Evolutionary conservation across 2,888 invertebrate genomes (phyloP), one percentile per base, ranked within the genome.

Genomic region (Megaustenia siamemsis): DNA sequence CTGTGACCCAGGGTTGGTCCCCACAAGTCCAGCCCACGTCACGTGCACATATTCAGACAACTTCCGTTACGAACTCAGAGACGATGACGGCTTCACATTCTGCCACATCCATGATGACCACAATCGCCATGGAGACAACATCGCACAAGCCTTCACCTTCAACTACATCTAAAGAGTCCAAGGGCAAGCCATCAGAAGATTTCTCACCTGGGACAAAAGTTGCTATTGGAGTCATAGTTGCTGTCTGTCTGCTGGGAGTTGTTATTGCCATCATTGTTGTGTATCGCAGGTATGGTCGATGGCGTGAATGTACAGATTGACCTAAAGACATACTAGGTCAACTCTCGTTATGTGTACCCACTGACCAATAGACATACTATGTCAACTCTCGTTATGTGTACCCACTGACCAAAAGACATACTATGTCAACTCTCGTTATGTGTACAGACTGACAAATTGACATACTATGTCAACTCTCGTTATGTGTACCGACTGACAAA

Each of bases 211-310:
- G 82, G 0, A 43, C 56, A 0, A 73, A 71, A 28, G 28, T 56
- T 73, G 82, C 82, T 45, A 43, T 82, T 49, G 82, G 73, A 1
- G 15, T 82, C 24, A 24, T 73, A 12, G 82, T 73, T 12, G 32
- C 73, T 2, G 21, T 82, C 0, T 40, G n/a, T 35, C 24, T 82
- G 0, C 66, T 82, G 6, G 82, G 56, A n/a, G 18, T 82, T 24
- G 38, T 82, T 43, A 10, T 82, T 5, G 73, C 56, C 10, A 63
- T 40, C 4, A 24, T 82, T 60, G 40, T 40, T 5, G 24, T 82
- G 1, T 82, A 82, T 43, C 53, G 73, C 56, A 82, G 82, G 82
- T 82, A 60, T 38, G 60, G 5, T 49, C 40, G n/a, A n/a, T n/a
- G n/a, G n/a, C n/a, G n/a, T n/a, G n/a, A n/a, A n/a, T n/a, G n/a